Conservation (phyloP, 2,888 invertebrate genomes). For the Pollenia griseotomentosa region DNA sequence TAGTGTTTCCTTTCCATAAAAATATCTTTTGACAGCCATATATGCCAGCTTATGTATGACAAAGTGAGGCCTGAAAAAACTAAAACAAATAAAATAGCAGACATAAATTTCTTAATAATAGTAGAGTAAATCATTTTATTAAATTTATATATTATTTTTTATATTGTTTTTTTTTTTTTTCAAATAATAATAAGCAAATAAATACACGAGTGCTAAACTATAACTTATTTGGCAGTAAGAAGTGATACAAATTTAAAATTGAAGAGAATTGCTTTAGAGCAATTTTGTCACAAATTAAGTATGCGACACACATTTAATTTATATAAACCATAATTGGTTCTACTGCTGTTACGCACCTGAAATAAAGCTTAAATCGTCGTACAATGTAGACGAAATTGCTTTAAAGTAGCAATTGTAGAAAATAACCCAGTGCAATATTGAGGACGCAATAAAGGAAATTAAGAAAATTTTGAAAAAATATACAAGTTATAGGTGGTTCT, state of each 20-base stretch:
- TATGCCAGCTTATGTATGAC: slow-evolving; percentile 29
- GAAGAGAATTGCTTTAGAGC: slow-evolving; percentile 28
- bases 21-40: slow-evolving; percentile 56
- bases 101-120: slow-evolving; percentile 81
- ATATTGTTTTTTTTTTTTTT: slow-evolving; percentile 57
- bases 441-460: not conserved
- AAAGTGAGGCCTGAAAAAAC: slow-evolving; percentile 44
- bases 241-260: slow-evolving; percentile 68
- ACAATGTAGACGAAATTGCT: slow-evolving; percentile 41
- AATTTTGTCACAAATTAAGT: slow-evolving; percentile 62
- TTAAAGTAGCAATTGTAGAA: no score
- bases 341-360: slow-evolving; percentile 82
- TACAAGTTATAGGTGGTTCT: not conserved
- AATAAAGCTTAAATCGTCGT: slow-evolving; percentile 44
- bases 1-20: slow-evolving; percentile 57
- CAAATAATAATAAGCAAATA: not conserved
- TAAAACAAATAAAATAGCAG: slow-evolving; percentile 36
- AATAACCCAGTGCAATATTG: slow-evolving; percentile 40
- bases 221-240: slow-evolving; percentile 25
- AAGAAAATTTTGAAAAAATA: not conserved
- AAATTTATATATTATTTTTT: no score
- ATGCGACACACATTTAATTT: slow-evolving; percentile 81
- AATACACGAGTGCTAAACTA: slow-evolving; percentile 36
- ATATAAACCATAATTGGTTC: slow-evolving; percentile 84
- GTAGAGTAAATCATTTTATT: slow-evolving; percentile 81